Base-by-base conservation (phyloP, 2,797 vertebrate species). In the Lagorchestes hirsutus region DNA sequence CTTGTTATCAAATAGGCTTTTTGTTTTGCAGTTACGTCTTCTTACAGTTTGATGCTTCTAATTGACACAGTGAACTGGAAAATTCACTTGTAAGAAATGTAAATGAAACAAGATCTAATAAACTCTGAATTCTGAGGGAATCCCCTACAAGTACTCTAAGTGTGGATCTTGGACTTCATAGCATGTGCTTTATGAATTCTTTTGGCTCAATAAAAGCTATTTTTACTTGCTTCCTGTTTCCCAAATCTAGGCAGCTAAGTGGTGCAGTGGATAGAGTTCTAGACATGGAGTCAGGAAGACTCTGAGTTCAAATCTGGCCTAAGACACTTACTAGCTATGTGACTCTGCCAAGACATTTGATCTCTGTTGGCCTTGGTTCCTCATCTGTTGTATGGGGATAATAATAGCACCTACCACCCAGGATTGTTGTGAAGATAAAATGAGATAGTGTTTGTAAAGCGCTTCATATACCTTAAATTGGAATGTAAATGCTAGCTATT, bases 11-110 rank as follows among this genome's bases (percentile, higher is more conserved):
- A 54, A 18, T 46, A 34, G 96, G 94, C 93, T 96, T 93, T 82
- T 87, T 74, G 52, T 74, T 91, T 90, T 74, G 74, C 94, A 95
- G 52, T 40, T 95, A 95, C 56, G 46, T 55, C 55, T 46, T 56
- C 52, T 95, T 97, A 50, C 94, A 62, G 93, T 93, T 94, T 92
- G 55, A 91, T 93, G 82, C 57, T 97, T 93, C 87, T 96, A 62
- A 96, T 96, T 96, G 93, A 55, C 29, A 55, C 29, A 58, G 95
- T 91, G 67, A 50, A 13, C 67, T 90, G 22, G 94, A 52, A 96
- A 96, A 82, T 58, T 54, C 87, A 54, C 93, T 56, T 90, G 94
- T 91, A 58, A 90, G 10, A 29, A 59, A 46, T 87, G 28, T 22
- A 57, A 57, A 29, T 93, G 52, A 55, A 94, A 74, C 16, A 94